Conservation (phyloP, 2,888 invertebrate species). For the Phymatocera aterrima region DNA sequence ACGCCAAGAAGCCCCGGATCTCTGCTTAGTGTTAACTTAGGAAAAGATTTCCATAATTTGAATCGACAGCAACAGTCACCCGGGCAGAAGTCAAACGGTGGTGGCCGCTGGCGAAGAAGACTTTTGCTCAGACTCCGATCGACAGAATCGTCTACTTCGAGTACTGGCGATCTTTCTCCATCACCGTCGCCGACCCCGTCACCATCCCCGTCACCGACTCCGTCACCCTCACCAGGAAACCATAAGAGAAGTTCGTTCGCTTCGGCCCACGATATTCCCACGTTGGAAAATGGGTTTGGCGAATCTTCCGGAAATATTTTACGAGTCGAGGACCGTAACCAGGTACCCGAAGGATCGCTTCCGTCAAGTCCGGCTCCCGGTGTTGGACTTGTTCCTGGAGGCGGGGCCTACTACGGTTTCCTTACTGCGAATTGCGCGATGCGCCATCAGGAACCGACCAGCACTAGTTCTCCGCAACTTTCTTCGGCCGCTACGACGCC, state of each 20-base stretch:
- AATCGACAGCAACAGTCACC: constrained; percentile 1
- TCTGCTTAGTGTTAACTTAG: constrained; percentile 1
- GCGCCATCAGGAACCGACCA: constrained; percentile 72
- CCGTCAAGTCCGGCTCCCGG: constrained; percentile 71
- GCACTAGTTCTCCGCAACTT: constrained; percentile 71
- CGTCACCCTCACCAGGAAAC: constrained; percentile 45
- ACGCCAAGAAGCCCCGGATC: background rate
- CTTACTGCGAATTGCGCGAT: constrained; percentile 74
- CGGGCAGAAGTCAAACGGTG: constrained; percentile 66
- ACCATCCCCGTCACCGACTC: constrained; percentile 57
- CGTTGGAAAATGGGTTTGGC: constrained; percentile 65
- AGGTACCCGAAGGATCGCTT: constrained; percentile 74
- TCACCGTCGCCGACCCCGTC: constrained; percentile 63
- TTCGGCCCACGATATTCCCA: constrained; percentile 63
- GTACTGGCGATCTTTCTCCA: constrained; percentile 61
- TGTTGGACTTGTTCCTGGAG: constrained; percentile 75
- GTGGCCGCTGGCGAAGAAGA: constrained; percentile 77
- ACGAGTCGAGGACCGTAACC: constrained; percentile 63
- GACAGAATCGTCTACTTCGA: constrained; percentile 70
- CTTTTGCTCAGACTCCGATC: constrained; percentile 77
- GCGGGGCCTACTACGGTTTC: constrained; percentile 74
- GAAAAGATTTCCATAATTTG: background rate
- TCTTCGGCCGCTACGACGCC: constrained; percentile 58
- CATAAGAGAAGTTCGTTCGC: constrained; percentile 6
- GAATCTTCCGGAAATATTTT: constrained; percentile 56